These are phyloP conservation scores for Harpagoxenus sublaevis DNA, from an alignment of 2,888 invertebrate genomes.

Conservation along the genomic window DNA sequence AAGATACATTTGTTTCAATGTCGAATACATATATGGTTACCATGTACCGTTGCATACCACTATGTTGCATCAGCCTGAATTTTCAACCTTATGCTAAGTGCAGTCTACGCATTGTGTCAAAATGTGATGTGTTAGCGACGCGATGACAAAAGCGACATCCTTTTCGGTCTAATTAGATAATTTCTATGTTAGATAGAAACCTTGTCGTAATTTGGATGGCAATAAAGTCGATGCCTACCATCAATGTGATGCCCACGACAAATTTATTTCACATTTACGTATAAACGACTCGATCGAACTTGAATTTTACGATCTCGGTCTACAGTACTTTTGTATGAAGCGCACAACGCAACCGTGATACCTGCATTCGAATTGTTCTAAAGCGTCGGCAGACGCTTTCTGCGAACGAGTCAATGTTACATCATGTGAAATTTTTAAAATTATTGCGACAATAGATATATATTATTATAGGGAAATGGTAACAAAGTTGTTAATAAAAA, in stretches of 20 bases:
- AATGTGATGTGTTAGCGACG: neutral
- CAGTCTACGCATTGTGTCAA: neutral
- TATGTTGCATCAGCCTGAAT: neutral
- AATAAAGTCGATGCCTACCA: neutral
- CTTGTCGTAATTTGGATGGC: neutral
- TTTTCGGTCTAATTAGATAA: conserved; percentile 31
- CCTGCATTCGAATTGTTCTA: neutral
- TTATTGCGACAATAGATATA: conserved; percentile 24
- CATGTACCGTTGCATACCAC: neutral
- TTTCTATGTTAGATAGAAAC: neutral
- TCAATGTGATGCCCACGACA: neutral
- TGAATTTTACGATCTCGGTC: neutral
- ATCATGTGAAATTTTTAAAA: conserved; percentile 32
- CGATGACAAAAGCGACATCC: neutral
- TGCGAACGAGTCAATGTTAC: conserved; percentile 21
- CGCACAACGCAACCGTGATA: neutral
- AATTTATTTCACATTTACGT: neutral
- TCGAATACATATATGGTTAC: neutral
- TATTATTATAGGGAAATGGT: conserved; percentile 13
- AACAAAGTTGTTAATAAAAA: conserved; percentile 14
- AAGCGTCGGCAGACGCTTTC: neutral
- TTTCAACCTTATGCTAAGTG: conserved; percentile 11
- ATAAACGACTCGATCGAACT: neutral
- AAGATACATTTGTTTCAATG: neutral
- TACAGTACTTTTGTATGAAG: neutral